Evolutionary conservation across 2,797 vertebrate genomes (phyloP).

Genomic region (Pogonophryne albipinna): DNA sequence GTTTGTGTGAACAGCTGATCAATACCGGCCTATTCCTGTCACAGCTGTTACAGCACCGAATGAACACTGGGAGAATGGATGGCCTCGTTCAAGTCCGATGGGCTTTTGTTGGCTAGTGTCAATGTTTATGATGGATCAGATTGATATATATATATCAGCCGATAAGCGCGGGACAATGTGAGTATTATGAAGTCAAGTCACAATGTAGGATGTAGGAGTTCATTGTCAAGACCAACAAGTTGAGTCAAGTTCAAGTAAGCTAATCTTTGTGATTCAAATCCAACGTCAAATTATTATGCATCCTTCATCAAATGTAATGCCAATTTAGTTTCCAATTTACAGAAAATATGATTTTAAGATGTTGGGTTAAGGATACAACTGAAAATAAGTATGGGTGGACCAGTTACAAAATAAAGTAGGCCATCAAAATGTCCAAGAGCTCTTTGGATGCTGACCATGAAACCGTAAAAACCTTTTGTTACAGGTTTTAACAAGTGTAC

Average conservation of each 20-base stretch:
- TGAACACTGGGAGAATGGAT: neutral
- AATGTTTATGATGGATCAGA: neutral
- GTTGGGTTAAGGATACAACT: no score
- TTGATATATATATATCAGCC: neutral
- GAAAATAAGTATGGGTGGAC: no score
- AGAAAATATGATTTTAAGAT: no score
- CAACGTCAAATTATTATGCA: neutral
- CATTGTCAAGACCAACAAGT: neutral
- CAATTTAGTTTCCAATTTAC: no score
- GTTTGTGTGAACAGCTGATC: constrained; percentile 30
- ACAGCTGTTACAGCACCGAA: neutral
- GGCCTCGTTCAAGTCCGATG: constrained; percentile 10
- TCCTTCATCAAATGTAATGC: neutral
- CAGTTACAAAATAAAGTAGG: no score
- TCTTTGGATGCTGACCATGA: neutral
- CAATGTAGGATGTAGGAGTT: neutral
- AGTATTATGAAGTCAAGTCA: neutral
- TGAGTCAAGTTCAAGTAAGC: neutral
- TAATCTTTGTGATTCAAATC: neutral
- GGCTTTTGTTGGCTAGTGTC: neutral
- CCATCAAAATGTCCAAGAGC: no score
- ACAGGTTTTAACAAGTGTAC: neutral
- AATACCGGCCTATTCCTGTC: constrained; percentile 7
- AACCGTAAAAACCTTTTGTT: neutral
- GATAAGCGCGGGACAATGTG: neutral